Evolutionary conservation across 2,797 vertebrate species (phyloP).

Genomic region (Ciconia nigra): DNA sequence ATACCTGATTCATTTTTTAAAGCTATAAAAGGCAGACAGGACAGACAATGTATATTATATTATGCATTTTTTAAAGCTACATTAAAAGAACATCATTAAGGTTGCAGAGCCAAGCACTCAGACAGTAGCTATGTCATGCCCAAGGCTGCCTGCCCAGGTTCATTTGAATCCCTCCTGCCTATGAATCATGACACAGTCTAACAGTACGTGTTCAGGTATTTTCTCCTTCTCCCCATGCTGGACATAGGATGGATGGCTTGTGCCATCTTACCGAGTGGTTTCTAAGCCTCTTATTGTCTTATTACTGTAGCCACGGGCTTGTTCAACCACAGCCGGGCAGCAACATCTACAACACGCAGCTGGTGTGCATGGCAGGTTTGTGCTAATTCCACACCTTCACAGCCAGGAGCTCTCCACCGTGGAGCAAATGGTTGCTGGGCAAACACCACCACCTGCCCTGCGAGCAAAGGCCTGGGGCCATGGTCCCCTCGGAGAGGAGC

Average conservation of each 20-base stretch:
- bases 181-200: not conserved
- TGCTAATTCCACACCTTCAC: not conserved
- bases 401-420: not conserved
- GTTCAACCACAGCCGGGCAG: not conserved
- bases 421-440: not conserved
- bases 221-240: not conserved
- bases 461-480: not conserved
- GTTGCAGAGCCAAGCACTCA: constrained; percentile 48
- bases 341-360: not conserved
- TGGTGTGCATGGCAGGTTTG: not conserved
- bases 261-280: not conserved
- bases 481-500: accelerated
- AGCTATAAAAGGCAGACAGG: constrained; percentile 32
- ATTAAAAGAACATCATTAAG: constrained; percentile 63
- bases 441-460: not conserved
- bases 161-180: not conserved
- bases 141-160: not conserved
- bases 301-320: not conserved
- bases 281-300: not conserved
- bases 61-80: constrained; percentile 41
- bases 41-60: constrained; percentile 40
- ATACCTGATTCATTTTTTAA: constrained; percentile 9
- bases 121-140: not conserved
- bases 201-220: not conserved
- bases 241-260: not conserved